Conservation (phyloP, 2,113 vertebrate species). For the Clarias macrocephalus region DNA sequence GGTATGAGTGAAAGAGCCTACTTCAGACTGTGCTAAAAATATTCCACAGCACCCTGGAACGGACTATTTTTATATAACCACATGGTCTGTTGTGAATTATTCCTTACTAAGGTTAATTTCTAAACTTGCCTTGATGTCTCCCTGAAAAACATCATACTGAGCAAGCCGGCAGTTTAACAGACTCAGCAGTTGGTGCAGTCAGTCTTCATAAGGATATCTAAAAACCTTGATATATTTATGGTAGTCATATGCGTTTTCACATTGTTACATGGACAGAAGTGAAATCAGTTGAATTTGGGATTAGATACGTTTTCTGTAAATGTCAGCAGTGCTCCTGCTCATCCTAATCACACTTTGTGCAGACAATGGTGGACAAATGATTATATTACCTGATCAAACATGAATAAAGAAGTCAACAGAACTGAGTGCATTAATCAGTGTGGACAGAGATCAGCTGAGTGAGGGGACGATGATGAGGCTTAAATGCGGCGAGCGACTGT, state of each 20-base stretch:
- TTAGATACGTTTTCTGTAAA: background rate
- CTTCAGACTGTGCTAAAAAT: background rate
- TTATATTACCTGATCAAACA: background rate
- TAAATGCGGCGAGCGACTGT: background rate
- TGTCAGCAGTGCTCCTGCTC: background rate
- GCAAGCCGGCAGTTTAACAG: background rate
- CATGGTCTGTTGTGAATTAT: background rate
- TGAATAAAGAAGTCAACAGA: background rate
- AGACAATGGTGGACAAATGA: background rate
- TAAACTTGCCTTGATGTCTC: background rate
- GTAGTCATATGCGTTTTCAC: background rate
- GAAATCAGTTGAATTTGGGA: background rate
- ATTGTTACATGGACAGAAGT: background rate
- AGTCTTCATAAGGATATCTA: background rate
- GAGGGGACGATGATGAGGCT: background rate
- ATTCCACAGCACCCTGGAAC: background rate
- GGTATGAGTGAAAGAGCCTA: background rate
- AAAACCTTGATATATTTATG: background rate
- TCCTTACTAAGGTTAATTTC: background rate
- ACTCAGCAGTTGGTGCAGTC: background rate
- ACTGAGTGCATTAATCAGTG: background rate
- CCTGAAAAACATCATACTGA: background rate
- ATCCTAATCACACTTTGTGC: background rate
- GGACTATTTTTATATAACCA: background rate
- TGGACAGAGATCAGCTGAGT: background rate